Evolutionary conservation across 2,113 vertebrate species (phyloP).

Genomic region (Salminus brasiliensis): DNA sequence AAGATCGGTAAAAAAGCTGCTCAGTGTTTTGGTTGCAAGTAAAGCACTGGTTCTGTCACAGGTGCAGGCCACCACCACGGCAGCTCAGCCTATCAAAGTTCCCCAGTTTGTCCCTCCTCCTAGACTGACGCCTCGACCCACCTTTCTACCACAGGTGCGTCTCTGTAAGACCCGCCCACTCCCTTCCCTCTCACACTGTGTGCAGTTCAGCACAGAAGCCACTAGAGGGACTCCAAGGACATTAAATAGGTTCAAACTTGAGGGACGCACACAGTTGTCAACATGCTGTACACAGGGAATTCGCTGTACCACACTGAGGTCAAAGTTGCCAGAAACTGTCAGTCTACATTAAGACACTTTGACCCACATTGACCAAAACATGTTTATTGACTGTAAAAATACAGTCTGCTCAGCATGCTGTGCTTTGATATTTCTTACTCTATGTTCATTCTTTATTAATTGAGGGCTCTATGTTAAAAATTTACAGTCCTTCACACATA

Average conservation of each 20-base stretch:
- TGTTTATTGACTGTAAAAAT: not conserved
- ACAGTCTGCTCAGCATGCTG: not conserved
- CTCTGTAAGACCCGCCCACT: constrained; percentile 70
- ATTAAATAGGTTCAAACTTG: constrained; percentile 63
- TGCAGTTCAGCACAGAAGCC: constrained; percentile 65
- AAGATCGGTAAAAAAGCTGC: constrained; percentile 51
- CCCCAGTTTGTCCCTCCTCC: constrained; percentile 99
- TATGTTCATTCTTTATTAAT: not conserved
- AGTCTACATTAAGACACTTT: not conserved
- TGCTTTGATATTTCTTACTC: not conserved
- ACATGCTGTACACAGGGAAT: not conserved
- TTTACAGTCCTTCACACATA: not conserved
- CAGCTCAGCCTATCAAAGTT: constrained; percentile 97
- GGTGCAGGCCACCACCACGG: constrained; percentile 89
- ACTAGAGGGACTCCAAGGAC: constrained; percentile 67
- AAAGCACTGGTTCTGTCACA: constrained; percentile 79
- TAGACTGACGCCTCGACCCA: constrained; percentile 95
- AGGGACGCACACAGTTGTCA: constrained; percentile 18
- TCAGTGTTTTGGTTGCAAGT: constrained; percentile 61
- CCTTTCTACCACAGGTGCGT: constrained; percentile 97
- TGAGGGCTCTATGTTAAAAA: not conserved
- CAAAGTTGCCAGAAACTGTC: not conserved
- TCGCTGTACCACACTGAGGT: not conserved
- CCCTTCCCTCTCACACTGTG: constrained; percentile 66
- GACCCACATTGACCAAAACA: not conserved